Conservation (phyloP, 1,140 invertebrate genomes). For the Anastrepha obliqua region DNA sequence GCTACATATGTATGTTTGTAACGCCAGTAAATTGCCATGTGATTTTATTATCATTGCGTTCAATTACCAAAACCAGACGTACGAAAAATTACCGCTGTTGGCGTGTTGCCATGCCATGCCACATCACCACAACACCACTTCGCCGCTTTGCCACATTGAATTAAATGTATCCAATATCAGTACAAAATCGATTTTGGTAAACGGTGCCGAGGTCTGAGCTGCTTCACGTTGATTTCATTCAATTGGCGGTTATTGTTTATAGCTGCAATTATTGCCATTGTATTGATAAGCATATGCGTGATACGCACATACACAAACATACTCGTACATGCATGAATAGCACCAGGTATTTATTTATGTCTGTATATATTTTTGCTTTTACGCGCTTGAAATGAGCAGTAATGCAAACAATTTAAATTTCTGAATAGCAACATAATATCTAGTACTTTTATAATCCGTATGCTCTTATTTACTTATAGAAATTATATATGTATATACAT, state of each 20-base stretch:
- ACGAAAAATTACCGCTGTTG: slow-evolving; percentile 20
- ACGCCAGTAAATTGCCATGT: not conserved
- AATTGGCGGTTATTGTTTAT: slow-evolving; percentile 25
- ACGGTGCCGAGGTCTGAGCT: not conserved
- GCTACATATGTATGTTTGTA: not conserved
- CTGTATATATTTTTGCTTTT: not conserved
- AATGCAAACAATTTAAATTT: not conserved
- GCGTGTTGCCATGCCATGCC: not conserved
- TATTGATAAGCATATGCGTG: not conserved
- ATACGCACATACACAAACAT: not conserved
- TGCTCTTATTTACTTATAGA: not conserved
- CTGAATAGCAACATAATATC: not conserved
- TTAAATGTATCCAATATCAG: slow-evolving; percentile 8
- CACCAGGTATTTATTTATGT: not conserved
- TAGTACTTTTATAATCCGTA: not conserved
- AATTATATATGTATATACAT: not conserved
- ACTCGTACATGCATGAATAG: not conserved
- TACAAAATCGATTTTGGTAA: not conserved
- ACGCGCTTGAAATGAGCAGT: not conserved
- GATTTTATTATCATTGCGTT: slow-evolving; percentile 27
- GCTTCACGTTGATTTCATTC: slow-evolving; percentile 31
- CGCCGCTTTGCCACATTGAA: not conserved
- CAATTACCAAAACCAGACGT: slow-evolving; percentile 5
- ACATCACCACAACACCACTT: not conserved
- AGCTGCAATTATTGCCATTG: slow-evolving; percentile 30